Percentiles rank a stretch among this genome's conserved stretches.
Evolutionary conservation across 2,797 vertebrate genomes (phyloP).

Genomic region (Mormyrops attenuatus): DNA sequence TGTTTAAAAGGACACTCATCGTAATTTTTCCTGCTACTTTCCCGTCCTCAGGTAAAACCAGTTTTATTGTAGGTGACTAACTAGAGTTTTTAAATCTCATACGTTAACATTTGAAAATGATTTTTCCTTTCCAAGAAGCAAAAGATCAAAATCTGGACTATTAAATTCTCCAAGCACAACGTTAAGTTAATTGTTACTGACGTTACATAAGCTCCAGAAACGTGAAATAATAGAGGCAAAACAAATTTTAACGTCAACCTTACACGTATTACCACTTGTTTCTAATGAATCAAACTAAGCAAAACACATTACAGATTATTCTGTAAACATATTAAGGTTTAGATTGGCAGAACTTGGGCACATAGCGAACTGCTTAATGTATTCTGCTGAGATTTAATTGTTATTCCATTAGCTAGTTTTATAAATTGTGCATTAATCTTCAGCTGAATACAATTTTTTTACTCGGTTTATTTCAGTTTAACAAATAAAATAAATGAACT

Average conservation of each 20-base stretch:
- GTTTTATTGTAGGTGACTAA: neutral
- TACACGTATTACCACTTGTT: neutral
- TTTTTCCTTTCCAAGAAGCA: neutral
- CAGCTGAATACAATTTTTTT: neutral
- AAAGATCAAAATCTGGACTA: neutral
- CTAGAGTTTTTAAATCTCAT: neutral
- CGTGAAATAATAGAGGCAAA: neutral
- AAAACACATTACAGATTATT: conserved; percentile 1
- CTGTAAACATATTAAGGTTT: neutral
- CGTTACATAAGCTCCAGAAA: neutral
- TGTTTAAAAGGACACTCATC: neutral
- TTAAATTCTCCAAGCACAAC: neutral
- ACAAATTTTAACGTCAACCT: neutral
- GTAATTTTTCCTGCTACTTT: neutral
- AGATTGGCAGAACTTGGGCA: neutral
- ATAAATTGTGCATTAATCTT: neutral
- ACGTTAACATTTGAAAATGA: neutral
- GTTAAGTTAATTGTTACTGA: neutral
- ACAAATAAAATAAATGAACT: conserved; percentile 1
- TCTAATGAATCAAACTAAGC: neutral
- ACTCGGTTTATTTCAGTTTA: neutral
- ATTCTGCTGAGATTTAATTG: neutral
- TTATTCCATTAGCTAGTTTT: neutral
- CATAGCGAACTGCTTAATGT: neutral
- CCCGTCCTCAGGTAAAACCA: neutral